Percentiles rank a stretch among this genome's conserved stretches.
Evolutionary conservation across 2,888 invertebrate species (phyloP).

Genomic region (Piscicola geometra): DNA sequence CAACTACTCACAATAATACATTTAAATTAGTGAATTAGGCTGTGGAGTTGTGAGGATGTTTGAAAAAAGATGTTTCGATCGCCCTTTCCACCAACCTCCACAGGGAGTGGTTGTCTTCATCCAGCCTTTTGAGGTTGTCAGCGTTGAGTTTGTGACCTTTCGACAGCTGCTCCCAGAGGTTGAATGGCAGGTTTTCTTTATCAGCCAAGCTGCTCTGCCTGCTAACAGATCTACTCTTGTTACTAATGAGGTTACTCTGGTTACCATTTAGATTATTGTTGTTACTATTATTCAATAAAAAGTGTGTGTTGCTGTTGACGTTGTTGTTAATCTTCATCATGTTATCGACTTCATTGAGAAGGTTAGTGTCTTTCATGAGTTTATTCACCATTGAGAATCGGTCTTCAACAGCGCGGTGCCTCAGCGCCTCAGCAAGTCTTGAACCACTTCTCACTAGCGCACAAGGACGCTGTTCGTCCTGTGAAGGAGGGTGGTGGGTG

Average conservation of each 20-base stretch:
- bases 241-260: neutral
- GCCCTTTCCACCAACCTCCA: conserved; percentile 8
- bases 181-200: neutral
- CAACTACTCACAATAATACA: too few species aligned
- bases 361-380: neutral
- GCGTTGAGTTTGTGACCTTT: neutral
- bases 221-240: neutral
- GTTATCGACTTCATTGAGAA: neutral
- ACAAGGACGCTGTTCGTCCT: too few species aligned
- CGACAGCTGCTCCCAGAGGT: neutral
- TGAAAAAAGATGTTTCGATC: too few species aligned
- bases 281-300: too few species aligned
- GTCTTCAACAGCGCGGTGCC: neutral
- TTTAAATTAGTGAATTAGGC: too few species aligned
- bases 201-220: neutral
- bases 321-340: too few species aligned
- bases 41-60: too few species aligned
- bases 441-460: neutral
- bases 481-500: too few species aligned
- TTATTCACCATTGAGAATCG: neutral
- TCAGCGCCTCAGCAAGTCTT: neutral
- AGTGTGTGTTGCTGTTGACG: too few species aligned
- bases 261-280: neutral
- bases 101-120: neutral
- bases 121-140: neutral